Conservation (phyloP, 2,113 vertebrate species). For the Ophiodon elongatus region DNA sequence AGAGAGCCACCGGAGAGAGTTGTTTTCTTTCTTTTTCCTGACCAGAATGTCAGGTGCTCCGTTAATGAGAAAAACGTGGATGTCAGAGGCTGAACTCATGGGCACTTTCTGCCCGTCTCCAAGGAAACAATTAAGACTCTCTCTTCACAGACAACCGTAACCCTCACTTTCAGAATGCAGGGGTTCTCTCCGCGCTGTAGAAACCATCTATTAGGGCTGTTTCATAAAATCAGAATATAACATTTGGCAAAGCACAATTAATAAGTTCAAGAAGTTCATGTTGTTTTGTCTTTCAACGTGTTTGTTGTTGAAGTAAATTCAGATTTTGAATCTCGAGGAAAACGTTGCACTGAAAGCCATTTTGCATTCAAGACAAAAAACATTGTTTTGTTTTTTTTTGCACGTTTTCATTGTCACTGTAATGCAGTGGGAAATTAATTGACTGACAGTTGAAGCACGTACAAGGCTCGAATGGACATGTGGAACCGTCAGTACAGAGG, state of each 20-base stretch:
- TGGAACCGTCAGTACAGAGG: neutral
- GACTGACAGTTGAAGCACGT: constrained; percentile 3
- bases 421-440: neutral
- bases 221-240: constrained; percentile 18
- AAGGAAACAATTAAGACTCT: constrained; percentile 73
- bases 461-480: neutral
- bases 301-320: neutral
- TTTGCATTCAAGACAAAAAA: neutral
- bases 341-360: neutral
- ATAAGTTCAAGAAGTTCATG: neutral
- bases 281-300: neutral
- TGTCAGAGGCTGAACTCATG: constrained; percentile 59
- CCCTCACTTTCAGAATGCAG: constrained; percentile 29
- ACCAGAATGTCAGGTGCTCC: constrained; percentile 55
- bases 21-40: constrained; percentile 24
- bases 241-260: neutral
- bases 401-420: neutral
- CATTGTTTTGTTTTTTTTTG: neutral
- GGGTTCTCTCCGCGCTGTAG: neutral
- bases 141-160: constrained; percentile 51
- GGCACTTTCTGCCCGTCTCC: constrained; percentile 63
- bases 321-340: neutral
- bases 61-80: constrained; percentile 62
- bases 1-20: constrained; percentile 15
- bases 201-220: constrained; percentile 10